Conservation (phyloP, 2,113 vertebrate genomes). For the Drymodes brunneopygia region DNA sequence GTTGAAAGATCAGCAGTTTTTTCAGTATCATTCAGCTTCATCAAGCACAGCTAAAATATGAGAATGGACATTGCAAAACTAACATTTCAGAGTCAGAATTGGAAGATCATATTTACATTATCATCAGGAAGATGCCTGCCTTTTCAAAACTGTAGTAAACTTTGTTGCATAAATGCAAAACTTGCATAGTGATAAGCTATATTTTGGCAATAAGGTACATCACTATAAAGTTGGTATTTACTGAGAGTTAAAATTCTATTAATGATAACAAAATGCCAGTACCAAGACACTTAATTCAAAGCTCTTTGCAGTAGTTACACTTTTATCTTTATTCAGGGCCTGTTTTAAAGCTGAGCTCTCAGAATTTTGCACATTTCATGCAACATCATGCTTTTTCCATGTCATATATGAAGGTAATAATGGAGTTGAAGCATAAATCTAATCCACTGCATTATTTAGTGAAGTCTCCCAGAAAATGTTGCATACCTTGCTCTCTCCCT, state of each 20-base stretch:
- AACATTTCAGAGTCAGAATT: neutral
- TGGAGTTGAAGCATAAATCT: neutral
- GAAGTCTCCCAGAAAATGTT: neutral
- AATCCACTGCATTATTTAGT: neutral
- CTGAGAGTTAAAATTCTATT: neutral
- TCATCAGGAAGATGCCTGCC: neutral
- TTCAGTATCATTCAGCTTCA: conserved; percentile 2
- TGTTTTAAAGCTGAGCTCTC: neutral
- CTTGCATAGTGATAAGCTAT: neutral
- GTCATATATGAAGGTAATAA: neutral
- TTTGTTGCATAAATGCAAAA: neutral
- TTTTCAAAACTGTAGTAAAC: neutral
- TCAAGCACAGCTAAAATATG: conserved; percentile 35
- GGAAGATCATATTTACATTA: neutral
- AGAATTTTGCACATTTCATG: neutral
- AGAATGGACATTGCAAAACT: neutral
- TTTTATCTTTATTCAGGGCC: neutral
- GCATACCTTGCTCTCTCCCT: neutral
- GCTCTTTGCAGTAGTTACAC: neutral
- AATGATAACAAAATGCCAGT: neutral
- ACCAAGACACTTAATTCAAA: neutral
- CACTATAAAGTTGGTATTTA: neutral
- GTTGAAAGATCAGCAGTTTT: conserved; percentile 40
- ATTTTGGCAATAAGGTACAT: neutral
- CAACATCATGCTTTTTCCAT: neutral